Evolutionary conservation across 2,797 vertebrate genomes (phyloP), one percentile per base, ranked within the genome.

Genomic region (Lemur catta): DNA sequence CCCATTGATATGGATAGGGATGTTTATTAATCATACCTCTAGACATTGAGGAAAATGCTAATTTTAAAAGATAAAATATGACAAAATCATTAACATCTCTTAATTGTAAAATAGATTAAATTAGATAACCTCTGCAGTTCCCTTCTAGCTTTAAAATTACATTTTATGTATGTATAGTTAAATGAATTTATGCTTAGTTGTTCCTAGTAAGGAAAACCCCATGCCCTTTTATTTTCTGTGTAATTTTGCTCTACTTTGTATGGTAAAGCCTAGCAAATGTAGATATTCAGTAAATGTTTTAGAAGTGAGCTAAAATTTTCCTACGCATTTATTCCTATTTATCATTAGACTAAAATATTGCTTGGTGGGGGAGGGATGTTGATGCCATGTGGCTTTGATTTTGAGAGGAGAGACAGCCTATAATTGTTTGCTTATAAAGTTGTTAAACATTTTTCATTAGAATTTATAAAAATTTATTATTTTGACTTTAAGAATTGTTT

Each of bases 11-110:
- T 43, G 26, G 55, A 15, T 57, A 65, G 59, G 48, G 41, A 71
- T 96, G 26, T 43, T 95, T 93, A 63, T 93, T 82, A 80, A 30
- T 84, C n/a, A 35, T 93, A 57, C 63, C 94, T 95, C 50, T 94
- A 71, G 74, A 82, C 20, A 26, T 74, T 71, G 46, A 94, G 61
- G 50, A 93, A 84, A 78, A 48, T 55, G 48, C 63, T 85, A 94
- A 55, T 59, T 96, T 81, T 24, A 59, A 96, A 84, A 69, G 52
- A 81, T 94, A 67, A 2, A 46, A 33, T 9, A 71, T 93, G 30
- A n/a, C 48, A 82, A 63, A 84, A 61, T 80, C 69, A 76, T 90
- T 88, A 72, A 57, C 12, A 1, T 55, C 14, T 92, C 18, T 93
- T 96, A 90, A 81, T 82, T 90, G 86, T 57, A 65, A 92, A 92